phyloP scores from a whole-genome alignment of 1,140 invertebrate species.

The Druon quercuslanigerum region DNA sequence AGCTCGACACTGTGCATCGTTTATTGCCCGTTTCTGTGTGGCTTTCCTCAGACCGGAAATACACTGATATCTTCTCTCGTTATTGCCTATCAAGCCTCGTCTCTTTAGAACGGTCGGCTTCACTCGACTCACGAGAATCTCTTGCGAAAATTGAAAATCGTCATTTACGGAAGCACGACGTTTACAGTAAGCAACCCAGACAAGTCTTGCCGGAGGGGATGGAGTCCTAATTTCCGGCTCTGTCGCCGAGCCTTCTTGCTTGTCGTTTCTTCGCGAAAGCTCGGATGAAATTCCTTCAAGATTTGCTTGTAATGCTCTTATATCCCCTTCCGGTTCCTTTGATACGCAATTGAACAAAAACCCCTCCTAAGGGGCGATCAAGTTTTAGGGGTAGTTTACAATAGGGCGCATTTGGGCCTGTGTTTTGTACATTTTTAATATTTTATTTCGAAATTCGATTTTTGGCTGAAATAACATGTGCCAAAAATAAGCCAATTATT shows the following conservation, averaged over 20 bases:
- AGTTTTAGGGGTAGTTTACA: not conserved
- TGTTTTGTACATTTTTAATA: too few relatives aligned
- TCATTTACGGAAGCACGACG: constrained; percentile 25
- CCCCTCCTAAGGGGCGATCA: not conserved
- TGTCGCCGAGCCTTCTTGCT: constrained; percentile 7
- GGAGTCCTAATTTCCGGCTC: constrained; percentile 24
- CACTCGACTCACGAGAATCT: constrained; percentile 11
- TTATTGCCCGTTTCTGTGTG: constrained; percentile 62
- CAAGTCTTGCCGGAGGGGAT: constrained; percentile 18
- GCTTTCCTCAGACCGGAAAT: constrained; percentile 60
- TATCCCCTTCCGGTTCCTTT: constrained; percentile 19
- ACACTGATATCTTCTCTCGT: constrained; percentile 51
- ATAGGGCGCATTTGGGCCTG: too few relatives aligned
- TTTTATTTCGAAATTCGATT: too few relatives aligned
- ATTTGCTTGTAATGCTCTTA: constrained; percentile 9
- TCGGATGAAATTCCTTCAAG: constrained; percentile 7
- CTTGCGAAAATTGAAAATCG: constrained; percentile 53
- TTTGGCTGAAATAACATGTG: too few relatives aligned
- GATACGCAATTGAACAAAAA: not conserved
- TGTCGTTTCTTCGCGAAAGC: constrained; percentile 15
- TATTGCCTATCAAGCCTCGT: constrained; percentile 52
- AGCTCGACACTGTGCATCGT: constrained; percentile 66
- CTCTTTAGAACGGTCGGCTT: constrained; percentile 33
- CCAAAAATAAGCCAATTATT: too few relatives aligned
- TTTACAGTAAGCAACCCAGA: constrained; percentile 22